Conservation (phyloP, 2,113 vertebrate genomes). For the Bubo blakistoni region DNA sequence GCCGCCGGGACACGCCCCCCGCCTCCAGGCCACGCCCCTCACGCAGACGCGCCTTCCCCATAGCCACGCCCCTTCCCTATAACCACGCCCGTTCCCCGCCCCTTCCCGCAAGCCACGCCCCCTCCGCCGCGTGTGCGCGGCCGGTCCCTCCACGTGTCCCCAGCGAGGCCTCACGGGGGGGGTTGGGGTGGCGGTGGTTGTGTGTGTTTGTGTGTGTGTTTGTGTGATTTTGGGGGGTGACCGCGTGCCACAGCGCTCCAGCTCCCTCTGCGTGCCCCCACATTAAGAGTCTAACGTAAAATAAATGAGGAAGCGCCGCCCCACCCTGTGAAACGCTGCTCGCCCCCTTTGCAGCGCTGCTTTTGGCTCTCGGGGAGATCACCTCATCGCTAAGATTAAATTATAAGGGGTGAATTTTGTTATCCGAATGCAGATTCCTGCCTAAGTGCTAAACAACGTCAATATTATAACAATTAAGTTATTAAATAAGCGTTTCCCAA, state of each 20-base stretch:
- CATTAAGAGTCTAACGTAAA: rapidly evolving
- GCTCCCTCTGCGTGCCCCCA: rapidly evolving
- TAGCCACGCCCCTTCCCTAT: not conserved
- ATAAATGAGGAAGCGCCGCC: too few species aligned
- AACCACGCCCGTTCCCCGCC: not conserved
- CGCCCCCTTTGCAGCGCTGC: rapidly evolving
- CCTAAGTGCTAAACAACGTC: not conserved
- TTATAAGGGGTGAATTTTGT: not conserved
- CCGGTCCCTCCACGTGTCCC: not conserved
- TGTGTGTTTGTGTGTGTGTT: too few species aligned
- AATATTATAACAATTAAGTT: not conserved
- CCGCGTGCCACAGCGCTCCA: rapidly evolving
- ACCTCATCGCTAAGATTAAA: not conserved
- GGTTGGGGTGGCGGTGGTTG: not conserved
- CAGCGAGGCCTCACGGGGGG: too few species aligned
- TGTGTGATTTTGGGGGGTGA: not conserved
- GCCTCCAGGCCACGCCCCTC: not conserved
- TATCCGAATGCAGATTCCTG: not conserved
- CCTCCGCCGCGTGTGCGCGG: not conserved
- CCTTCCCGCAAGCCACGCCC: not conserved
- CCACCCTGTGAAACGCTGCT: too few species aligned
- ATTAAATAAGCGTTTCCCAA: not conserved
- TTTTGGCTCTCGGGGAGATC: not conserved
- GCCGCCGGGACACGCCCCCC: not conserved
- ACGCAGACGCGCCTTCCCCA: not conserved